Percentiles rank a stretch among this genome's conserved stretches.
phyloP scores from a whole-genome alignment of 2,797 vertebrate genomes.

The Anguilla megastoma region DNA sequence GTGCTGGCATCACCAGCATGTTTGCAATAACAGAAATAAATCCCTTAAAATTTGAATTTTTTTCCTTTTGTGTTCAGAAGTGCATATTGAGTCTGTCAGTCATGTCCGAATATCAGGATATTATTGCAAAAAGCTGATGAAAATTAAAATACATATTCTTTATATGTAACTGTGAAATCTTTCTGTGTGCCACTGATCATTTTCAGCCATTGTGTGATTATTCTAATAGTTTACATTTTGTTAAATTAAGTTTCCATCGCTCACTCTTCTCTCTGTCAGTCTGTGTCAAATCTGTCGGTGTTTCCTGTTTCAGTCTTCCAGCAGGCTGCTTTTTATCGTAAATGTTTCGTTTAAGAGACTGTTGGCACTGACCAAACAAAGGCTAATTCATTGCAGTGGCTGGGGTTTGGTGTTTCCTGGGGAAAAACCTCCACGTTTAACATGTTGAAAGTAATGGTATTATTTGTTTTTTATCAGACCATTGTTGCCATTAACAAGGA shows the following conservation, averaged over 20 bases:
- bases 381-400: neutral
- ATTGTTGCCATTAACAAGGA: conserved; percentile 99
- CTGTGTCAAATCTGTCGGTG: neutral
- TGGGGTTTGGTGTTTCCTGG: neutral
- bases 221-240: neutral
- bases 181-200: neutral
- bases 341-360: neutral
- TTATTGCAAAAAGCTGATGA: neutral
- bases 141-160: neutral
- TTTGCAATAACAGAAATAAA: neutral
- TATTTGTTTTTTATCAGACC: conserved; percentile 73
- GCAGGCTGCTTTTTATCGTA: neutral
- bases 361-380: neutral
- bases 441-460: neutral
- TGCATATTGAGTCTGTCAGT: neutral
- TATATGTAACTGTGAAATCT: neutral
- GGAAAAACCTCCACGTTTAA: neutral
- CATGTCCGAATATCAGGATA: neutral
- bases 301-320: neutral
- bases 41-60: too few relatives aligned
- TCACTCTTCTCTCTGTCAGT: neutral
- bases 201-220: neutral
- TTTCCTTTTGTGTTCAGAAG: neutral
- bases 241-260: neutral
- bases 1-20: neutral